These are phyloP conservation scores for Bergia sp. DNA, from an alignment of 92 coral and sea anemone species.

Conservation along the genomic window DNA sequence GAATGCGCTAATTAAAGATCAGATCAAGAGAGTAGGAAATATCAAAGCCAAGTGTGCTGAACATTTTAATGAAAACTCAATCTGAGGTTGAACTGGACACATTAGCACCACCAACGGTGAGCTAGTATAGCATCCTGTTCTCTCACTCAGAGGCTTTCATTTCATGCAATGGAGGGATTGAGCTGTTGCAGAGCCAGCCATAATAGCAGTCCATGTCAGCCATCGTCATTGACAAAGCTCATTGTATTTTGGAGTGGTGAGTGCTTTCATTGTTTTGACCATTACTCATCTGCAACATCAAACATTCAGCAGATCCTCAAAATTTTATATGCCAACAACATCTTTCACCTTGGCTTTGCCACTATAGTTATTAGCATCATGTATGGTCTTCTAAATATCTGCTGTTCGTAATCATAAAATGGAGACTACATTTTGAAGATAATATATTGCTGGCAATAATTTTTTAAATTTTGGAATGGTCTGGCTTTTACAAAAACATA, in stretches of 20 bases:
- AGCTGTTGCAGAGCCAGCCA: conserved; percentile 56
- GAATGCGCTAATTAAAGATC: too few species aligned
- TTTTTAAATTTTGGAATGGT: not conserved
- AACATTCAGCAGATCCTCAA: conserved; percentile 22
- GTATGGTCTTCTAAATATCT: conserved; percentile 22
- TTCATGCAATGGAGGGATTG: conserved; percentile 57
- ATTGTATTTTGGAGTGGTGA: conserved; percentile 72
- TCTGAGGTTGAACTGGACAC: too few species aligned
- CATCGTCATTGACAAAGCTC: conserved; percentile 59
- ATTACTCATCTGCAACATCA: conserved; percentile 1
- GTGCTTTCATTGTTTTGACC: conserved; percentile 35
- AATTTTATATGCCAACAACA: not conserved
- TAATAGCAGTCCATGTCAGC: conserved; percentile 57
- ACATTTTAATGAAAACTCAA: too few species aligned
- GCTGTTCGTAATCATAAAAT: conserved; percentile 25
- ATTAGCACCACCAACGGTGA: too few species aligned
- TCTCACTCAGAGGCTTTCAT: conserved; percentile 59
- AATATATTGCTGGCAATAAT: not conserved
- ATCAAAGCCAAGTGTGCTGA: too few species aligned
- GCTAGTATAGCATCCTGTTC: not conserved
- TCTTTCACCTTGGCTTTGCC: not conserved
- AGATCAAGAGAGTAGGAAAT: too few species aligned
- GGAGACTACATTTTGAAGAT: not conserved
- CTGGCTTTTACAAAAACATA: too few species aligned
- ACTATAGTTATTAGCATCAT: not conserved